Percentiles rank a stretch among this genome's conserved stretches.
phyloP scores from a whole-genome alignment of 37 sponge, comb jelly and placozoan species.

The Corticium candelabrum region DNA sequence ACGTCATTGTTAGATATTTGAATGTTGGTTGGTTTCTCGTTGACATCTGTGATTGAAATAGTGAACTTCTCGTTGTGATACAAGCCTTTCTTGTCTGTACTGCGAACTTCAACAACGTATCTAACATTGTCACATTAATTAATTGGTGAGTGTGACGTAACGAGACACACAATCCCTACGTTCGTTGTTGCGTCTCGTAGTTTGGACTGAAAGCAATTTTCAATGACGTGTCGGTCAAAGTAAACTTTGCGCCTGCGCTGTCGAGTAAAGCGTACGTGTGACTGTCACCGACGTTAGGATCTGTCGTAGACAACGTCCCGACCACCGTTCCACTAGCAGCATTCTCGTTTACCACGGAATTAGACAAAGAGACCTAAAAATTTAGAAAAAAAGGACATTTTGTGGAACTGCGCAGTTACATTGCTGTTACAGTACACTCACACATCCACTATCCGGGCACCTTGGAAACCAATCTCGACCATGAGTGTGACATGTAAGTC shows the following conservation, averaged over 20 bases:
- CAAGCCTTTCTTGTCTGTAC: neutral
- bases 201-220: neutral
- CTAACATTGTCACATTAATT: neutral
- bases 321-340: neutral
- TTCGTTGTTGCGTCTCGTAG: neutral
- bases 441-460: too few relatives aligned
- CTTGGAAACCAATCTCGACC: too few relatives aligned
- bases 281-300: neutral
- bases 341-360: neutral
- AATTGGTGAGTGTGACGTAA: neutral
- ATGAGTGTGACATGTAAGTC: too few relatives aligned
- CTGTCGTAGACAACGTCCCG: constrained; percentile 2
- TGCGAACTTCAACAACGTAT: neutral
- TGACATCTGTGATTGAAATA: neutral
- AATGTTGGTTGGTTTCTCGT: neutral
- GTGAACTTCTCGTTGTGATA: neutral
- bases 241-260: neutral
- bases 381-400: neutral
- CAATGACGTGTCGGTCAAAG: neutral
- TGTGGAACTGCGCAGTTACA: too few relatives aligned
- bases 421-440: too few relatives aligned
- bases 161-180: neutral
- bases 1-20: too few relatives aligned
- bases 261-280: neutral
- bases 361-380: neutral